Evolutionary conservation across 2,888 invertebrate genomes (phyloP).

Genomic region (Erebia epiphron): DNA sequence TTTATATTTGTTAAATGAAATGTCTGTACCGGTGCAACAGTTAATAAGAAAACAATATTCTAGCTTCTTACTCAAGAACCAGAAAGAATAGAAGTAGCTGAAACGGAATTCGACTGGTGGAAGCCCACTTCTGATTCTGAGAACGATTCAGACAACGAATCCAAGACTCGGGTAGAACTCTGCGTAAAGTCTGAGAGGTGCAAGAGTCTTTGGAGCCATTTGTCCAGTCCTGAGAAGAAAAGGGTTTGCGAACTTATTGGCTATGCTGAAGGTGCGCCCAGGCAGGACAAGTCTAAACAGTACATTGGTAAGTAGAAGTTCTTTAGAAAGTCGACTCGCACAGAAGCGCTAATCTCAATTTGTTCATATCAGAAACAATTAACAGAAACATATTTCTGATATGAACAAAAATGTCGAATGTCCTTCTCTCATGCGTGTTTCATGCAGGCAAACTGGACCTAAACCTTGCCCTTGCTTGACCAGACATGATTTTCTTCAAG

Average conservation of each 20-base stretch:
- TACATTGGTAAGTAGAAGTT: constrained; percentile 76
- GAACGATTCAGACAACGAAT: constrained; percentile 52
- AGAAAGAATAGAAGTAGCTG: constrained; percentile 72
- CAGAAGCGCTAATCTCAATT: too few species aligned
- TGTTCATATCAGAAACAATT: too few species aligned
- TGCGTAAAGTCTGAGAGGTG: constrained; percentile 80
- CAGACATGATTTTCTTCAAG: too few species aligned
- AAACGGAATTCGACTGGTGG: constrained; percentile 79
- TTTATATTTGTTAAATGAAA: too few species aligned
- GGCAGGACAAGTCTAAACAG: constrained; percentile 74
- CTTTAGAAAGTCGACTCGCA: neutral
- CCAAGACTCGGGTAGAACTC: constrained; percentile 64
- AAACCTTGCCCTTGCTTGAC: too few species aligned
- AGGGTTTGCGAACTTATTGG: constrained; percentile 85
- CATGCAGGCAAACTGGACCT: too few species aligned
- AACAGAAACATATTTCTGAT: too few species aligned
- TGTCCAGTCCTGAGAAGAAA: constrained; percentile 85
- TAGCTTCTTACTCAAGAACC: constrained; percentile 71
- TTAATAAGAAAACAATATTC: neutral
- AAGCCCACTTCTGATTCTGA: constrained; percentile 60
- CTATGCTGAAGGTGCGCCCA: constrained; percentile 82
- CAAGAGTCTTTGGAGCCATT: constrained; percentile 82
- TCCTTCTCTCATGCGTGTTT: too few species aligned
- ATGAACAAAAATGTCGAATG: too few species aligned
- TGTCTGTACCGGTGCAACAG: too few species aligned